phyloP scores from a whole-genome alignment of 30 jellyfish, hydroid and myxozoan genomes.

The Cassiopea andromeda region DNA sequence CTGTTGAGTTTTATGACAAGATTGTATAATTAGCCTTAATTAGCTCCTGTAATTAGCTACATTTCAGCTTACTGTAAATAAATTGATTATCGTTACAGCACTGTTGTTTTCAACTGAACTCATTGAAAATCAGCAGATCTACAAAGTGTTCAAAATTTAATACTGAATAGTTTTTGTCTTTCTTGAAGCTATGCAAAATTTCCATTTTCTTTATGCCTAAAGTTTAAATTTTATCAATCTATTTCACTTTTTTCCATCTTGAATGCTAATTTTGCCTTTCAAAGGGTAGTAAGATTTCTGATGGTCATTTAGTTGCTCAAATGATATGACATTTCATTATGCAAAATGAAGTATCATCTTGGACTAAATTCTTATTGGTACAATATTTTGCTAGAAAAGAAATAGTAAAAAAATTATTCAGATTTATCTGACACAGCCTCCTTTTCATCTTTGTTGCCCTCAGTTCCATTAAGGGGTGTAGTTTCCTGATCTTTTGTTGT shows the following conservation, averaged over 20 bases:
- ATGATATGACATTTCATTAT: neutral
- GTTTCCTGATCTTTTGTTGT: neutral
- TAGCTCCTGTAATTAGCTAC: no score
- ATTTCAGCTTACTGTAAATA: no score
- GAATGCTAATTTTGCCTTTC: neutral
- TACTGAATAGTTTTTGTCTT: no score
- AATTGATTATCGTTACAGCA: no score
- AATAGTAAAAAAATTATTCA: neutral
- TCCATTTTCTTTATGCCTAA: no score
- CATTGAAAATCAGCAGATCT: no score
- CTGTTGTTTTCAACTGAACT: no score
- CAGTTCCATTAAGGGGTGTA: neutral
- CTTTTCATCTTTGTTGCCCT: neutral
- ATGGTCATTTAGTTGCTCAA: neutral
- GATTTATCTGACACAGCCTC: neutral
- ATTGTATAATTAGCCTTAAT: no score
- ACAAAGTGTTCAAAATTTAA: no score
- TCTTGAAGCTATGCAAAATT: no score
- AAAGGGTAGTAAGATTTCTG: neutral
- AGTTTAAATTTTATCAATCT: no score
- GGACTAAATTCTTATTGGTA: neutral
- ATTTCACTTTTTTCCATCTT: neutral
- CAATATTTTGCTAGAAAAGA: neutral
- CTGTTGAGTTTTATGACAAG: no score
- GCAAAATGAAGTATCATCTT: neutral